Conservation (phyloP, 2,113 vertebrate species). For the Apteryx mantelli region DNA sequence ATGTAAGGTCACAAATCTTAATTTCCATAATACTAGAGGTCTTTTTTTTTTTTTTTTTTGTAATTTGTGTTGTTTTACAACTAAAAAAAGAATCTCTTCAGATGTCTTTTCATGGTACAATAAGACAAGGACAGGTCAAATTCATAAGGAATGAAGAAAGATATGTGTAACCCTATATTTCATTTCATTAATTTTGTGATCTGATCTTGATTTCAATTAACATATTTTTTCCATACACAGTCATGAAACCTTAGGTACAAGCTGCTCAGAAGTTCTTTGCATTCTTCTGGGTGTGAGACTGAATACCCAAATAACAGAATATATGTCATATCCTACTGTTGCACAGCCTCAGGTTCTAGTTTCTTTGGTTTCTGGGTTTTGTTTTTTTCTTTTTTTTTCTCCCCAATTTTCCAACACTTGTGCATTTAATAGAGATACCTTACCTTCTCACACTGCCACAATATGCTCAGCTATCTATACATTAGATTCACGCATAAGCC, state of each 20-base stretch:
- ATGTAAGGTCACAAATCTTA: not conserved
- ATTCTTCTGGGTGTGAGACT: not conserved
- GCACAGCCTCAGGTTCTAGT: not conserved
- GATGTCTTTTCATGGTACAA: not conserved
- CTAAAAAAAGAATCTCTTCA: not conserved
- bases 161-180: not conserved
- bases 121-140: not conserved
- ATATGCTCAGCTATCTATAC: fast-evolving
- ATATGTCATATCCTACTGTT: not conserved
- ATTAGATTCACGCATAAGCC: fast-evolving
- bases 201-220: not conserved
- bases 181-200: not conserved
- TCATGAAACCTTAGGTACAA: not conserved
- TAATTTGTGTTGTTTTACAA: not conserved
- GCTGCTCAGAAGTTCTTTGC: not conserved
- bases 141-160: not conserved
- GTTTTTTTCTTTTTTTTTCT: not conserved
- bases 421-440: not conserved
- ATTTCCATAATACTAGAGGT: not conserved
- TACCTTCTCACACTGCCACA: not conserved
- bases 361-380: not conserved
- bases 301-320: not conserved
- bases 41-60: not conserved
- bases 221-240: not conserved
- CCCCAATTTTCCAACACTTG: not conserved